Evolutionary conservation across 2,113 vertebrate genomes (phyloP), one percentile per base, ranked within the genome.

Genomic region (Lophius piscatorius): DNA sequence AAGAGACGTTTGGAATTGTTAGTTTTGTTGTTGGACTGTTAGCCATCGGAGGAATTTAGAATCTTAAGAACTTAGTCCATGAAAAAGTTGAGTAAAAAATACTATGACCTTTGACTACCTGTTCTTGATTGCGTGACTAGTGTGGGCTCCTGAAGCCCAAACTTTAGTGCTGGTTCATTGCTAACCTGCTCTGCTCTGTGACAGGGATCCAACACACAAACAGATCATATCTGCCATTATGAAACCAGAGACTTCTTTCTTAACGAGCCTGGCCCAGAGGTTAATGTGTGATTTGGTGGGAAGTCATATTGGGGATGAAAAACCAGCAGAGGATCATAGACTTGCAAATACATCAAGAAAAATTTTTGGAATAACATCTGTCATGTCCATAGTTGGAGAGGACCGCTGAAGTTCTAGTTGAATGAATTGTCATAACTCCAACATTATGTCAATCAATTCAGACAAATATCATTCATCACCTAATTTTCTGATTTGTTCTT

Each of bases 191-290:
- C 62, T 71, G 63, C 50, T 80, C 71, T 62, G 71, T 56, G 70
- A 85, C 75, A 80, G 78, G 69, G 87, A 79, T 74, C 79, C 75
- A 76, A 79, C 68, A 73, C 63, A 72, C 48, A 67, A 74, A 64
- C 73, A 28, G 83, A 90, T 90, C 66, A 83, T 89, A 88, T 90
- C 89, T 83, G 51, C 21, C 35, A 34, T 46, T 29, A 6, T 70
- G 84, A 88, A 89, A 89, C 77, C 64, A 70, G 66, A 89, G 76
- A 69, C 56, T 48, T 61, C 61, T 60, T 58, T 82, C 70, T 81
- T 51, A 75, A 58, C 44, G 72, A 73, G 71, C 38, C 55, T 9
- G 31, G 50, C 75, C 74, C 78, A 73, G 48, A 77, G 69, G 77
- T 78, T 72, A 73, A 81, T 64, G 54, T 62, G 70, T 63, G 49